These are phyloP conservation scores for Crotalus horridus DNA, from an alignment of 2,113 vertebrate genomes.

Conservation along the genomic window DNA sequence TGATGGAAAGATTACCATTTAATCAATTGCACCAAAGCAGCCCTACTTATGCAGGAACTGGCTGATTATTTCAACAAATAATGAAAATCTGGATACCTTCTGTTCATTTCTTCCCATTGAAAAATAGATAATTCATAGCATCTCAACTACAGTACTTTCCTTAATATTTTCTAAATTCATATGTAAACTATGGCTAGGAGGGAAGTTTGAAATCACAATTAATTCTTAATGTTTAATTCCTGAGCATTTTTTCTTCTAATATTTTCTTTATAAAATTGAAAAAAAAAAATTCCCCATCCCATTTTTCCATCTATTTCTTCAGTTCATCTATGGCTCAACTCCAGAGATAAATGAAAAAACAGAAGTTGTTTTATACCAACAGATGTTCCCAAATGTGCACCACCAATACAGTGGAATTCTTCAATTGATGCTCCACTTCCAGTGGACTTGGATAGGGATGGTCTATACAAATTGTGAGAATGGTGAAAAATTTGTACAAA, in stretches of 20 bases:
- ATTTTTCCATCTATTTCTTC: neutral
- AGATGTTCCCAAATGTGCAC: neutral
- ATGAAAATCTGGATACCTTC: no score
- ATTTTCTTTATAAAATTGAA: neutral
- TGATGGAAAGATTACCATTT: no score
- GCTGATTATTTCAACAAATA: no score
- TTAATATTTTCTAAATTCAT: neutral
- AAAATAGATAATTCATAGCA: no score
- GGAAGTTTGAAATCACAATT: neutral
- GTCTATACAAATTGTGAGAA: neutral
- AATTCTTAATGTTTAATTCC: neutral
- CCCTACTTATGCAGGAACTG: no score
- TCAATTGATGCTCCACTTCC: slow-evolving; percentile 20
- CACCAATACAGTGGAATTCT: neutral
- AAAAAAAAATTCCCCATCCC: neutral
- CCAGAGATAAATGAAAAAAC: neutral
- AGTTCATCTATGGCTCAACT: slow-evolving; percentile 17
- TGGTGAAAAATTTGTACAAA: neutral
- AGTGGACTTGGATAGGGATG: slow-evolving; percentile 18
- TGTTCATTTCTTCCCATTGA: no score
- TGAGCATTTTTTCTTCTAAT: neutral
- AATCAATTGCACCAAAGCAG: no score
- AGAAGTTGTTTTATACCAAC: neutral
- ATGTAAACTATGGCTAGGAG: neutral
- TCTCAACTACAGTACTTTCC: no score